Evolutionary conservation across 2,888 invertebrate species (phyloP), one percentile per base, ranked within the genome.

Genomic region (Drosophila paracracens): DNA sequence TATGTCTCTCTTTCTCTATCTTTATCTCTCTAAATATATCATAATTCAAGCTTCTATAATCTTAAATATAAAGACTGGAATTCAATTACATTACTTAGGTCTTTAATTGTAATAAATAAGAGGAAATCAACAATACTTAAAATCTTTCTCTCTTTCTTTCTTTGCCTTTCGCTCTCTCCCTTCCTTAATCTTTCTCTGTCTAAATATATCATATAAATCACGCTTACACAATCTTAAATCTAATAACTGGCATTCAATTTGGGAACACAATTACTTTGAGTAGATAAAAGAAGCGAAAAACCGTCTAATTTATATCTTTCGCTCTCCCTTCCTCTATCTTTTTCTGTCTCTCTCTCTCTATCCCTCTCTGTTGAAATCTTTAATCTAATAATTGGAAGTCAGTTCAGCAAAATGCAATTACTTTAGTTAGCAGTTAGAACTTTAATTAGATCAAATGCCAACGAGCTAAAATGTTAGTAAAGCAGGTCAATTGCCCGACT

Each of bases 401-500:
- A 27, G n/a, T 29, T 0, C 2, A 35, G 7, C 0, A 4, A 36
- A 66, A 46, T 11, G 25, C 38, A 51, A 40, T 50, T 35, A 35
- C 57, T 43, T 35, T 4, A 46, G 52, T 56, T 48, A 35, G 0
- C 58, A 59, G 46, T 52, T 38, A 18, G 27, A 36, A 7, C 58
- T 51, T 31, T n/a, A 67, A 54, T 67, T 68, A 60, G 60, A 52
- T 35, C 59, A 38, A 16, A 11, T 13, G 58, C 8, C 51, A 60
- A 25, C 53, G 46, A 52, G 62, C 61, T 65, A 43, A 65, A 80
- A 72, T 69, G 83, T 66, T 59, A 76, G 69, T 71, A 66, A 66
- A 83, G 43, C 78, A 74, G 87, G 86, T 81, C 71, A 76, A 25
- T 59, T 46, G 60, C 6, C 52, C 21, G 21, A 54, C 11, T 21